These are phyloP conservation scores for Rhinichthys osculus DNA, from an alignment of 2,797 vertebrate species.

Conservation along the genomic window DNA sequence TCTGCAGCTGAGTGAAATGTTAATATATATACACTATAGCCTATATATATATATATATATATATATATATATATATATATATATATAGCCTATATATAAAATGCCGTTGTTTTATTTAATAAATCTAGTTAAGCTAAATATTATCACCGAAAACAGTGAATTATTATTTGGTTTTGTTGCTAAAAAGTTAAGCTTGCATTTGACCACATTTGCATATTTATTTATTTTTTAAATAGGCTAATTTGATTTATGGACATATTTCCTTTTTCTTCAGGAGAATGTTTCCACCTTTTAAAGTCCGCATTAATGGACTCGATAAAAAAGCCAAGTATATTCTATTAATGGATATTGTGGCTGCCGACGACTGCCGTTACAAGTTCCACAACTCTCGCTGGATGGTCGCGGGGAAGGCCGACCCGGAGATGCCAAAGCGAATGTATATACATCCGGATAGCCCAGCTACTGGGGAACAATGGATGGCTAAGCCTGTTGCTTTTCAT, in stretches of 20 bases:
- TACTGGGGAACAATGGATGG: conserved; percentile 99
- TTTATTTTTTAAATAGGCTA: too few relatives aligned
- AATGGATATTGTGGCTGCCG: conserved; percentile 98
- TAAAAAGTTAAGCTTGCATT: conserved; percentile 31
- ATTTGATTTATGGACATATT: neutral
- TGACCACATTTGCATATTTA: conserved; percentile 3
- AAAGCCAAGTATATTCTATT: conserved; percentile 97
- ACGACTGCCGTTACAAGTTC: conserved; percentile 98
- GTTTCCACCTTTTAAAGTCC: conserved; percentile 97
- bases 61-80: neutral
- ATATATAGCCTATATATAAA: neutral
- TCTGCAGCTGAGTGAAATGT: conserved; percentile 47
- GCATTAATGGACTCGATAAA: conserved; percentile 96
- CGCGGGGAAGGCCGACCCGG: conserved; percentile 95
- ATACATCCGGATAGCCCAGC: conserved; percentile 98
- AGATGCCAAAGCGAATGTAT: conserved; percentile 99
- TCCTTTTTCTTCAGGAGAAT: conserved; percentile 84
- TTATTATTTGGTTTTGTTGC: conserved; percentile 26
- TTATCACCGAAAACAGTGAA: neutral
- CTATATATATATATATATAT: too few relatives aligned
- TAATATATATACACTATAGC: neutral
- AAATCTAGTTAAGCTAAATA: neutral
- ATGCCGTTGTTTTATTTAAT: conserved; percentile 1
- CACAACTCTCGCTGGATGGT: conserved; percentile 99
- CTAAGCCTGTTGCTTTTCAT: conserved; percentile 96